phyloP scores from a whole-genome alignment of 2,113 vertebrate species.

The Spilogale gracilis region DNA sequence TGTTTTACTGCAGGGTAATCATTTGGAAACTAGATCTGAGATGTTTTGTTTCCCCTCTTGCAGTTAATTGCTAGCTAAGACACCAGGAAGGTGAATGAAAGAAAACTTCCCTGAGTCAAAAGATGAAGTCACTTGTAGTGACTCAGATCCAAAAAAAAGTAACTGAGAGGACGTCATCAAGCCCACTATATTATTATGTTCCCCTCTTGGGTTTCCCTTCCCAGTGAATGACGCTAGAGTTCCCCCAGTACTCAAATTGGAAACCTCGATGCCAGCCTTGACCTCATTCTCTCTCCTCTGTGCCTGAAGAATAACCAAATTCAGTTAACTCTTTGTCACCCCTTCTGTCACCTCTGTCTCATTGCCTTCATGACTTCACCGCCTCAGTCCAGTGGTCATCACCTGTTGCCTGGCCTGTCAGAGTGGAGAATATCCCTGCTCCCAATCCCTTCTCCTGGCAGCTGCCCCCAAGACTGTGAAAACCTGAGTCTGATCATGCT shows the following conservation, averaged over 20 bases:
- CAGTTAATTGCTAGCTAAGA: slow-evolving; percentile 14
- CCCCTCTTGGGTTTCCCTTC: neutral
- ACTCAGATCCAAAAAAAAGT: neutral
- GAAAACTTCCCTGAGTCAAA: neutral
- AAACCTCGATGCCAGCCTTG: neutral
- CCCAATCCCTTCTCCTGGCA: neutral
- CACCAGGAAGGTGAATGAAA: neutral
- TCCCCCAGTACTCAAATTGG: neutral
- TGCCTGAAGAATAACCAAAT: neutral
- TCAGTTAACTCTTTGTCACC: neutral
- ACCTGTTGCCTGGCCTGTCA: neutral
- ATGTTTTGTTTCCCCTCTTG: neutral
- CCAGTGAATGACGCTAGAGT: neutral
- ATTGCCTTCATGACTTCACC: neutral
- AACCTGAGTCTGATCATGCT: neutral
- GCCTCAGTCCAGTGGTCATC: neutral
- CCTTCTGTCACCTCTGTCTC: neutral
- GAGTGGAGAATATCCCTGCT: neutral
- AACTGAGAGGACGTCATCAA: neutral
- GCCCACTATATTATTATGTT: neutral
- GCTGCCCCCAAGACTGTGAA: neutral
- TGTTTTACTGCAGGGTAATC: neutral
- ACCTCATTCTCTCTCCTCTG: neutral
- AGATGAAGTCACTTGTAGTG: neutral
- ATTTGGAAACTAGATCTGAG: neutral